Evolutionary conservation across 2,888 invertebrate genomes (phyloP).

Genomic region (Actias luna): DNA sequence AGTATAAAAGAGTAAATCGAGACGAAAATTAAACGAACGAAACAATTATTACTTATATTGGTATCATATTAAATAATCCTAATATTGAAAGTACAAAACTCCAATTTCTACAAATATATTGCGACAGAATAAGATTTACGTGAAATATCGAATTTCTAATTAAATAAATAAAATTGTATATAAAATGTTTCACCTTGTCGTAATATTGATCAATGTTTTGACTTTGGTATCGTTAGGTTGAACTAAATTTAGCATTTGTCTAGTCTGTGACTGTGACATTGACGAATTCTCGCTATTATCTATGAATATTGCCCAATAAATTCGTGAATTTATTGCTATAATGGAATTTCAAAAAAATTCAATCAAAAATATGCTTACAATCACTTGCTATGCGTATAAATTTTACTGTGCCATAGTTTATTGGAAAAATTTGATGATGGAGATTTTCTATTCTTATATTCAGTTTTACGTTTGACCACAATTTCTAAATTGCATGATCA

Average conservation of each 20-base stretch:
- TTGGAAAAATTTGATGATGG: too few relatives aligned
- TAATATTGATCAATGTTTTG: neutral
- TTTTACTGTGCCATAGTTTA: neutral
- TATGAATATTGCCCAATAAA: neutral
- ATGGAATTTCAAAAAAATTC: neutral
- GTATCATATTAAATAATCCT: neutral
- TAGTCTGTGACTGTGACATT: neutral
- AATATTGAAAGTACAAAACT: neutral
- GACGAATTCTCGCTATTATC: neutral
- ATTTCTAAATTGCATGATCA: neutral
- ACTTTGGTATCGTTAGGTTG: neutral
- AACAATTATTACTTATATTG: neutral
- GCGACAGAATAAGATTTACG: neutral
- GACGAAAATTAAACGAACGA: neutral
- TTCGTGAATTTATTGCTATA: neutral
- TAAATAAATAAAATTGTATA: neutral
- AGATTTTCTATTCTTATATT: too few relatives aligned
- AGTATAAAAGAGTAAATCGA: too few relatives aligned
- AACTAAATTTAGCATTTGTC: neutral
- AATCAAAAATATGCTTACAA: too few relatives aligned
- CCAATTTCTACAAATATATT: neutral
- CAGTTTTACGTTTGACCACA: too few relatives aligned
- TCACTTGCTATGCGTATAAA: neutral
- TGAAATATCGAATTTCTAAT: neutral
- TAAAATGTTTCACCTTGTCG: neutral